Evolutionary conservation across 2,797 vertebrate species (phyloP), one percentile per base, ranked within the genome.

Genomic region (Arnoldichthys spilopterus): DNA sequence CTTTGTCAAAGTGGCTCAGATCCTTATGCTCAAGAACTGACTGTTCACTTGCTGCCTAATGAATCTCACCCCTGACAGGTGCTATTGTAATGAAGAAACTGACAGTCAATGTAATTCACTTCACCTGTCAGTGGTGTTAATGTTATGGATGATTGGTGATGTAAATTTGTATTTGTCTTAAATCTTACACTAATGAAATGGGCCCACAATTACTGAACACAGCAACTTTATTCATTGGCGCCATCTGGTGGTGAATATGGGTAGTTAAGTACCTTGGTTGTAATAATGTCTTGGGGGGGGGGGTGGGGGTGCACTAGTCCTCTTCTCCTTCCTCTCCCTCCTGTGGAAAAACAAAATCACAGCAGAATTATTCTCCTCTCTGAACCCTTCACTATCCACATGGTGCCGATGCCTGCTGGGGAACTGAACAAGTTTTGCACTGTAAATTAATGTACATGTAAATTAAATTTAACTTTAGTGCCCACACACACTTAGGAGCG

Each of bases 271-370:
- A 45, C 43, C 43, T 45, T 72, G 62, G 13, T 7, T 15, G 9
- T 40, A 67, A 53, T 70, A 34, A 7, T 82, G 69, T 77, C 49
- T 70, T 70, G 66, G 76, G 77, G 9, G 64, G n/a, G n/a, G n/a
- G n/a, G n/a, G n/a, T n/a, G n/a, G n/a, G n/a, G n/a, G n/a, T n/a
- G n/a, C n/a, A 58, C 85, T 93, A 93, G 58, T 84, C 83, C 61
- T 94, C 80, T 43, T 61, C 88, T 13, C 85, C 89, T 76, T 87
- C 92, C 81, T 93, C 92, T 84, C 91, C 92, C 89, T 94, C 86
- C 84, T 77, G 54, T 47, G 53, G 47, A 73, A 45, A 74, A 87
- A 43, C 82, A 62, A 37, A 37, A 37, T 6, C 56, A 76, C 16
- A 13, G 20, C 54, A 13, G 20, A 16, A 15, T 32, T 11, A 85